A percentile compares a stretch with the other conserved stretches of the same genome.
phyloP scores from a whole-genome alignment of 2,797 vertebrate species.

The Siniperca obscura region DNA sequence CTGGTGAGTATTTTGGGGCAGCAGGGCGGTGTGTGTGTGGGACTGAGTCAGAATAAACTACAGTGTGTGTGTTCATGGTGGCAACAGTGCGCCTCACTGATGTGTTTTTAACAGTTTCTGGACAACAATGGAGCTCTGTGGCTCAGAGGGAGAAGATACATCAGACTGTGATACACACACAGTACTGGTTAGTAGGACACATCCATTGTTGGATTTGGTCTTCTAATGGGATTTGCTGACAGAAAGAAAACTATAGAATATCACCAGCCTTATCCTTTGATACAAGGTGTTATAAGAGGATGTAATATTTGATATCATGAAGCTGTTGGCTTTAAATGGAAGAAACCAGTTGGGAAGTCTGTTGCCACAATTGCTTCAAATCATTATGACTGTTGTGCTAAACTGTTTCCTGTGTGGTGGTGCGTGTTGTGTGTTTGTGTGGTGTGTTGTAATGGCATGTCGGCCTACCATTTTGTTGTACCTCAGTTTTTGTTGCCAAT shows the following conservation, averaged over 20 bases:
- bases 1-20: not conserved
- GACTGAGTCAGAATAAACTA: not conserved
- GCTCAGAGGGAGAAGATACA: not conserved
- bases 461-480: not conserved
- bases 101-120: not conserved
- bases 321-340: not conserved
- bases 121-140: not conserved
- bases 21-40: not conserved
- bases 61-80: too few species aligned
- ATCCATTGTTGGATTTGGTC: not conserved
- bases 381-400: not conserved
- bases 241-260: not conserved
- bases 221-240: not conserved
- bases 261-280: not conserved
- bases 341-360: not conserved
- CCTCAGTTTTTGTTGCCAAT: conserved; percentile 21
- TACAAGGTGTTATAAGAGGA: not conserved
- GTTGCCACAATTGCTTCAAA: not conserved
- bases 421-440: conserved; percentile 1
- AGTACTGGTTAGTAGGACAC: not conserved
- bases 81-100: not conserved
- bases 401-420: not conserved
- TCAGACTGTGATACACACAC: not conserved
- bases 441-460: not conserved
- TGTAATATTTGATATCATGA: not conserved